These are phyloP conservation scores for Coecobrya sp. DNA, from an alignment of 2,888 invertebrate species.

Conservation along the genomic window DNA sequence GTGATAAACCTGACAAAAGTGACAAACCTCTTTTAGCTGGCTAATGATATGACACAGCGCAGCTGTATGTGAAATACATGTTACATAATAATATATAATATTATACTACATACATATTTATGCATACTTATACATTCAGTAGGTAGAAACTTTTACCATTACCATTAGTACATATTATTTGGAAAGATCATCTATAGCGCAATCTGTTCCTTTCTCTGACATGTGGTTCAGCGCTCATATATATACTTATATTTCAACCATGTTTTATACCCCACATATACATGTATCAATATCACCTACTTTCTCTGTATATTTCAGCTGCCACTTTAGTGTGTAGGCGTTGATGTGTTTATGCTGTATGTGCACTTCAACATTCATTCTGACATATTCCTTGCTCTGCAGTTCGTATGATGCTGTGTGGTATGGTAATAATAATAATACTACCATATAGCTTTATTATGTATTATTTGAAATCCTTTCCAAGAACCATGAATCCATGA, in stretches of 20 bases:
- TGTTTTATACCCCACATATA: neutral
- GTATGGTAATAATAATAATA: constrained; percentile 4
- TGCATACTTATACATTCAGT: too few species aligned
- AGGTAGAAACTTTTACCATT: neutral
- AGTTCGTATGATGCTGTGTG: constrained; percentile 3
- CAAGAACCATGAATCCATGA: neutral
- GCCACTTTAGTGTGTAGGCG: constrained; percentile 34
- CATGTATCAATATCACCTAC: neutral
- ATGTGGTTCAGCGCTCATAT: too few species aligned
- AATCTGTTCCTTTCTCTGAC: neutral
- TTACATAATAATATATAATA: too few species aligned
- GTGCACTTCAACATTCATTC: neutral
- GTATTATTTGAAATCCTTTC: neutral
- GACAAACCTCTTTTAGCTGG: too few species aligned
- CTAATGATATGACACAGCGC: too few species aligned
- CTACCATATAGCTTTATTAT: neutral
- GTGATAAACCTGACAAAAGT: too few species aligned
- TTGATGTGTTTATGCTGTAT: neutral
- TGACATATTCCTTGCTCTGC: neutral
- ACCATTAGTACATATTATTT: neutral
- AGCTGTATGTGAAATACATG: too few species aligned
- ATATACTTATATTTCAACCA: too few species aligned
- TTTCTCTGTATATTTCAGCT: neutral
- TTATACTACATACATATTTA: too few species aligned
- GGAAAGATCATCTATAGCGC: neutral